Base-by-base conservation (phyloP, 2,888 invertebrate genomes). In the Spilosoma lubricipeda region DNA sequence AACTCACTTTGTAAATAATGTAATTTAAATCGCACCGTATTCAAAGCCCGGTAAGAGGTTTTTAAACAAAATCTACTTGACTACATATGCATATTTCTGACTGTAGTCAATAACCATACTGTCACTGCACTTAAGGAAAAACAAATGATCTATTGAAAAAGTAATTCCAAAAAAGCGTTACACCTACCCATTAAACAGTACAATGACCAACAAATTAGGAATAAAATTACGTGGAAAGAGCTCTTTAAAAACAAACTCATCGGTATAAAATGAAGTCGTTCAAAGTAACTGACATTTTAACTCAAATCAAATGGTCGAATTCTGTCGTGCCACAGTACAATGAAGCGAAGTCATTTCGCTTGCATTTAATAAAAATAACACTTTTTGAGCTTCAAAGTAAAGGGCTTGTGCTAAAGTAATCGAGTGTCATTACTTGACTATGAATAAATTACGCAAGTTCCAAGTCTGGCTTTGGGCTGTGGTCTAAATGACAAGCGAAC, bases 341-440 rank as follows among this genome's bases (percentile, higher is more conserved):
- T 77, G 78, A 70, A 89, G 91, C 89, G 89, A 90, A 91, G 91
- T 92, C 89, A 93, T 93, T 93, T 90, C 88, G 86, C 86, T 87
- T 87, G 90, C 88, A 88, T 90, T 91, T 90, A 88, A 90, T 91
- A 90, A 91, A 93, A 93, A 92, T 91, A 92, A 91, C 92, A 90
- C 89, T 90, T 91, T 92, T 93, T 89, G 82, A 84, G 89, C 90
- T 86, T 85, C 90, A 83, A 85, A 89, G 91, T 91, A 93, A 94
- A 94, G 94, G 95, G 94, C 93, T 94, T 91, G 90, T 91, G 91
- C 90, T 91, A 89, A 93, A 94, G 93, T 95, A 94, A 95, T 95
- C 95, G 95, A 94, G 95, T 95, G 94, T 95, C 95, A 95, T 94
- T 95, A 95, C 93, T 92, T 88, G 94, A 93, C 95, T 95, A 95